A percentile compares a stretch with the other conserved stretches of the same genome.
Evolutionary conservation across 2,888 invertebrate genomes (phyloP).

Genomic region (Thalpophila matura): DNA sequence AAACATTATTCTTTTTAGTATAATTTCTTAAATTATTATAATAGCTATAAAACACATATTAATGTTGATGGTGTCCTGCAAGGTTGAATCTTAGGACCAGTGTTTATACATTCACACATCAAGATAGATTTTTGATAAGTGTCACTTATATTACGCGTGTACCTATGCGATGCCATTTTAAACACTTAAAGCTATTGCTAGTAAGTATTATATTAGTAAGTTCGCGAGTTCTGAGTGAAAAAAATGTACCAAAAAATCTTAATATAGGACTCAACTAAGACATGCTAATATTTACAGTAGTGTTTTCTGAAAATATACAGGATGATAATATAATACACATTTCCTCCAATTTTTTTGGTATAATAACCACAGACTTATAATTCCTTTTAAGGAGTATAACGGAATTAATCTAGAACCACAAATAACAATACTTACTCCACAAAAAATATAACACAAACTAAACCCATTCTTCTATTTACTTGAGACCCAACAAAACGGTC

Average conservation of each 20-base stretch:
- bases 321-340: background rate
- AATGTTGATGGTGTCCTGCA: slow-evolving; percentile 75
- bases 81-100: slow-evolving; percentile 72
- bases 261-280: too few species aligned
- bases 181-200: slow-evolving; percentile 89
- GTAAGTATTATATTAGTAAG: slow-evolving; percentile 62
- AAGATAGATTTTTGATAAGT: slow-evolving; percentile 60
- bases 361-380: background rate
- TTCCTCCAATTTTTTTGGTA: background rate
- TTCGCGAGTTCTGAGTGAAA: slow-evolving; percentile 79
- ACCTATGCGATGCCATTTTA: slow-evolving; percentile 81
- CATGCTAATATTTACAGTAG: slow-evolving; percentile 12
- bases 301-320: background rate
- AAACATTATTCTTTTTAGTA: slow-evolving; percentile 62
- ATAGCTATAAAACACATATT: slow-evolving; percentile 61
- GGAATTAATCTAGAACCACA: background rate
- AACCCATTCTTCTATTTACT: slow-evolving; percentile 41
- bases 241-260: background rate
- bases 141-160: slow-evolving; percentile 78
- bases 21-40: slow-evolving; percentile 66
- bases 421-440: background rate
- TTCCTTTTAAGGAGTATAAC: background rate
- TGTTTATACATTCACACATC: slow-evolving; percentile 67
- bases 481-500: slow-evolving; percentile 49
- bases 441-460: slow-evolving; percentile 19